phyloP scores from a whole-genome alignment of 2,888 invertebrate genomes.

The Charanyca ferruginea region DNA sequence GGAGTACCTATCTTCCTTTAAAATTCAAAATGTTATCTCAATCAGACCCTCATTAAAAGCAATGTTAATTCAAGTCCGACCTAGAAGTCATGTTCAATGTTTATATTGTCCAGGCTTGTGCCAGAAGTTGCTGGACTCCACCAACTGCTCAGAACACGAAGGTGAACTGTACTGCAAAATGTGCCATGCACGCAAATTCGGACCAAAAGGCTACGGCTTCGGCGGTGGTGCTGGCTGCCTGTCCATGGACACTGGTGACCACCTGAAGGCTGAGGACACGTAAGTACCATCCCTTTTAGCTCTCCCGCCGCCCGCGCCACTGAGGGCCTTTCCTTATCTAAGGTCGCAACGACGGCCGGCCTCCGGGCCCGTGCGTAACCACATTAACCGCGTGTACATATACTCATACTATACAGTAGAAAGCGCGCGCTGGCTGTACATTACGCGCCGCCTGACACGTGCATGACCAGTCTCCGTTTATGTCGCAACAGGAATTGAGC shows the following conservation, averaged over 20 bases:
- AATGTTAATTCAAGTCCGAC: background rate
- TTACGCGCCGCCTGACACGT: constrained; percentile 89
- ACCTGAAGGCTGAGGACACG: constrained; percentile 94
- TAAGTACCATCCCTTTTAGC: constrained; percentile 91
- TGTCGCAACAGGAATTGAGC: constrained; percentile 91
- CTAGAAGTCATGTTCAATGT: constrained; percentile 24
- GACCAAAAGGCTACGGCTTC: constrained; percentile 99
- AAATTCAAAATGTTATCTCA: background rate
- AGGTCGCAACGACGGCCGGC: constrained; percentile 86
- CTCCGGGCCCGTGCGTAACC: constrained; percentile 89
- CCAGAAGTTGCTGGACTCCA: constrained; percentile 99
- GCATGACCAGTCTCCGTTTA: constrained; percentile 91
- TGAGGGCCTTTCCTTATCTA: constrained; percentile 92
- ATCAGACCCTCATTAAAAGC: background rate
- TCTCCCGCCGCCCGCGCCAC: constrained; percentile 90
- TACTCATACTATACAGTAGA: constrained; percentile 86
- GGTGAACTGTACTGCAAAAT: constrained; percentile 99
- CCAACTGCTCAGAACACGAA: constrained; percentile 99
- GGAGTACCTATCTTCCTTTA: background rate
- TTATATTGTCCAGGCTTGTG: constrained; percentile 94
- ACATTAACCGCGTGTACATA: constrained; percentile 91
- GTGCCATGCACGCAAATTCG: constrained; percentile 99
- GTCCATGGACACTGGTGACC: constrained; percentile 98
- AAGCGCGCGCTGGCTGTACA: constrained; percentile 90
- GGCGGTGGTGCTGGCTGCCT: constrained; percentile 99